Evolutionary conservation across 2,113 vertebrate species (phyloP).

Genomic region (Pterophyllum scalare): DNA sequence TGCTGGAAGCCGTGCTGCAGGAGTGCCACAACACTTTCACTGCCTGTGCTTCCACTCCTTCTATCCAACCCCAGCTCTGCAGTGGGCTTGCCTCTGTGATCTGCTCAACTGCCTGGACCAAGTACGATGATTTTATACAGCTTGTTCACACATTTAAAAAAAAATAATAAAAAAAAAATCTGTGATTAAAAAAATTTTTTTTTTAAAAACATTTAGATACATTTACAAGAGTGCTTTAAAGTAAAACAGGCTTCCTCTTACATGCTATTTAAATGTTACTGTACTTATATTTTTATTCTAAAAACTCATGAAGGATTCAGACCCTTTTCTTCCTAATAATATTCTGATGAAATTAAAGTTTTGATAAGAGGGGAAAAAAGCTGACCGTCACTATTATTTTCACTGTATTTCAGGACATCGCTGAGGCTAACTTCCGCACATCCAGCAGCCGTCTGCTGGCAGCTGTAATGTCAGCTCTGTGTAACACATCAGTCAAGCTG

Average conservation of each 20-base stretch:
- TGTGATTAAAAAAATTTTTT: too few relatives aligned
- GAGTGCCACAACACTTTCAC: constrained; percentile 99
- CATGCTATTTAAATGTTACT: not conserved
- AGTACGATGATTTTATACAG: constrained; percentile 62
- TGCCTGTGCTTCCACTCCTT: constrained; percentile 98
- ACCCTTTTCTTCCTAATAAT: not conserved
- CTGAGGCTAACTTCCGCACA: constrained; percentile 97
- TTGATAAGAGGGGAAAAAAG: not conserved
- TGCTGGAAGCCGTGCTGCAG: constrained; percentile 96
- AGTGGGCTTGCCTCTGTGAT: constrained; percentile 98
- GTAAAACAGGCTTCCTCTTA: too few relatives aligned
- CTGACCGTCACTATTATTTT: not conserved
- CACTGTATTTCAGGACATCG: constrained; percentile 87
- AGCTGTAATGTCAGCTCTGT: constrained; percentile 97
- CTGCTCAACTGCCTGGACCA: constrained; percentile 98
- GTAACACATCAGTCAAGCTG: constrained; percentile 95
- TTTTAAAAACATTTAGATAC: too few relatives aligned
- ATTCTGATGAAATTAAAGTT: not conserved
- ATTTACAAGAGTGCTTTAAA: too few relatives aligned
- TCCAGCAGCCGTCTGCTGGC: constrained; percentile 96
- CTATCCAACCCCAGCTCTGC: constrained; percentile 95
- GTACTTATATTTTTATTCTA: not conserved
- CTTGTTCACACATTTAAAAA: not conserved
- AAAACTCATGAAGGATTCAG: not conserved
- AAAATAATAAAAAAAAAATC: too few relatives aligned